Base-by-base conservation (phyloP, 2,888 invertebrate species). In the Gibbula magus region DNA sequence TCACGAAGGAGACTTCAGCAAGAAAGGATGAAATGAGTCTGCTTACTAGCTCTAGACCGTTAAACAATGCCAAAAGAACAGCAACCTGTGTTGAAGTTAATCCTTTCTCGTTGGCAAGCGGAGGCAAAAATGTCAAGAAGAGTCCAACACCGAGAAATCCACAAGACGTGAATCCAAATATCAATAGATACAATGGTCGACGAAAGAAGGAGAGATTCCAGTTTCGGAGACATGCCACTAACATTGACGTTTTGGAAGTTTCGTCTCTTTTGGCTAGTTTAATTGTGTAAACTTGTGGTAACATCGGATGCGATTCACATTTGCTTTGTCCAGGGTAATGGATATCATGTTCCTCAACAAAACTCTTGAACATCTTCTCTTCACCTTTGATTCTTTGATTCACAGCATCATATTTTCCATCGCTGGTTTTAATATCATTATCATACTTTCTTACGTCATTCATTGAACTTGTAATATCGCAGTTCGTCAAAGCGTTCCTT, bases 61-160 rank as follows among this genome's bases (percentile, higher is more conserved):
- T 51, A 25, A 74, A 51, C n/a, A 74, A 1, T 0, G 45, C 51
- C 18, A 74, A 16, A 0, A 74, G 74, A n/a, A 51, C 51, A 1
- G 45, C 51, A 16, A 52, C 51, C 51, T 74, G 74, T 16, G 51
- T 25, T 16, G 45, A 25, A 16, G 45, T 51, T 16, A 74, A 51
- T 0, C 74, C 74, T 74, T 51, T 74, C 51, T 74, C 74, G 8
- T 74, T 22, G 45, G 74, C 74, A 10, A 74, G 74, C 29, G 74
- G 51, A n/a, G 74, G 74, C 45, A 74, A 25, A 51, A 74, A 74
- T 2, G 51, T 39, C 13, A 22, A 22, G 16, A 74, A 45, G 25
- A 74, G 25, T 1, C 45, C 74, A 0, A 51, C 39, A 4, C 74
- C 74, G 3, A 74, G 45, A 16, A 74, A 51, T 16, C 51, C 74